A percentile compares a stretch with the other conserved stretches of the same genome.
These are phyloP conservation scores for Brachynemurus nebulosus DNA, from an alignment of 2,888 invertebrate genomes.

Conservation along the genomic window DNA sequence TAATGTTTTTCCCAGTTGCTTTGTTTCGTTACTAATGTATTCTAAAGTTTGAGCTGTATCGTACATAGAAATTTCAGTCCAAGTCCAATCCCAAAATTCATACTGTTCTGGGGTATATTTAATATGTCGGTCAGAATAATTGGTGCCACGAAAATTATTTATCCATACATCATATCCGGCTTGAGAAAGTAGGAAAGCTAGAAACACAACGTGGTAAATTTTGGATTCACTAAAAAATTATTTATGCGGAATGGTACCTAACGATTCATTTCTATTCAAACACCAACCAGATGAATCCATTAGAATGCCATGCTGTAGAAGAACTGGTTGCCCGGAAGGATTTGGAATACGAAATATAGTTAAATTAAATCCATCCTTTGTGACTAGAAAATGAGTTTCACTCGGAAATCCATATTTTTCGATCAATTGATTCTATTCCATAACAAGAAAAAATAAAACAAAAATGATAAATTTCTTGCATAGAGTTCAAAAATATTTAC, in stretches of 20 bases:
- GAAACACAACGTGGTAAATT: too few species aligned
- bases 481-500: too few species aligned
- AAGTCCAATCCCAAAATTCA: constrained; percentile 64
- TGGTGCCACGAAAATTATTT: constrained; percentile 72
- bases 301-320: constrained; percentile 71
- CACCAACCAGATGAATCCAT: too few species aligned
- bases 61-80: constrained; percentile 75
- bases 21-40: constrained; percentile 41
- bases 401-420: constrained; percentile 48
- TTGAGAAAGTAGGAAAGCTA: constrained; percentile 45
- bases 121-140: constrained; percentile 53
- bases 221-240: too few species aligned
- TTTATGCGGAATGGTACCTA: too few species aligned
- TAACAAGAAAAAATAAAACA: too few species aligned
- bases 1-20: constrained; percentile 37
- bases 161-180: constrained; percentile 69
- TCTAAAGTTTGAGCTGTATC: constrained; percentile 55
- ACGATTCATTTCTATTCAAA: too few species aligned
- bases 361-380: constrained; percentile 72
- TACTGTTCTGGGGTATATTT: constrained; percentile 37
- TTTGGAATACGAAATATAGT: constrained; percentile 69
- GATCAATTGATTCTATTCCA: too few species aligned
- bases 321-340: constrained; percentile 38
- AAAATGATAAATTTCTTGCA: too few species aligned
- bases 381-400: constrained; percentile 56